Percentiles rank a stretch among this genome's conserved stretches.
These are phyloP conservation scores for Myotis planiceps DNA, from an alignment of 2,797 vertebrate genomes.

Conservation along the genomic window DNA sequence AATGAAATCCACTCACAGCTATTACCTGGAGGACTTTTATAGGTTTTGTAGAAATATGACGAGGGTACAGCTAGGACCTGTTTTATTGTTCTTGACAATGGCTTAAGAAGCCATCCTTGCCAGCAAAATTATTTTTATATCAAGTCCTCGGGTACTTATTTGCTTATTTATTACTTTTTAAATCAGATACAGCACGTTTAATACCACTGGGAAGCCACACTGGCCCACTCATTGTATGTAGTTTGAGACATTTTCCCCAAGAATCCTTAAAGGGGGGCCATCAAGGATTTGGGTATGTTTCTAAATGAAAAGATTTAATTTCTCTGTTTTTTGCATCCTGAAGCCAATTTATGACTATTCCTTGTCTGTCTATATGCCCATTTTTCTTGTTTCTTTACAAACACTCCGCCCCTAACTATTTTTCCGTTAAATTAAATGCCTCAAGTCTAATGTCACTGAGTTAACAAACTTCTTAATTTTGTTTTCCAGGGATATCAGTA, in stretches of 20 bases:
- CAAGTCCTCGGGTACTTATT: constrained; percentile 38
- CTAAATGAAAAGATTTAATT: constrained; percentile 29
- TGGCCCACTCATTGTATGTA: not conserved
- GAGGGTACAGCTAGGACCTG: constrained; percentile 76
- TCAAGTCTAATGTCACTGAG: not conserved
- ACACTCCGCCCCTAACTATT: not conserved
- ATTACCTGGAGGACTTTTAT: constrained; percentile 82
- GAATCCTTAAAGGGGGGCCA: not conserved
- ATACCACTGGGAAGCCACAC: constrained; percentile 66
- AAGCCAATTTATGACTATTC: not conserved
- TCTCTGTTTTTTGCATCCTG: not conserved
- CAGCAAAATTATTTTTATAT: constrained; percentile 48
- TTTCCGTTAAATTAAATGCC: constrained; percentile 11
- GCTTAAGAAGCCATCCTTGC: constrained; percentile 66
- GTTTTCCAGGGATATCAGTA: constrained; percentile 95
- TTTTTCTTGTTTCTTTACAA: not conserved
- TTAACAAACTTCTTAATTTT: constrained; percentile 45
- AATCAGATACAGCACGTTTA: constrained; percentile 34
- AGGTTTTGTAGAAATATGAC: constrained; percentile 68
- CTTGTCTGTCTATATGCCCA: not conserved
- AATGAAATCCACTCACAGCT: constrained; percentile 82
- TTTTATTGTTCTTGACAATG: constrained; percentile 81
- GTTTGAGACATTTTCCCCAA: not conserved
- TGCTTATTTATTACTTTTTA: constrained; percentile 4
- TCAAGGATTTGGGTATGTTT: not conserved